Base-by-base conservation (phyloP, 2,113 vertebrate genomes). In the Scatophagus argus region DNA sequence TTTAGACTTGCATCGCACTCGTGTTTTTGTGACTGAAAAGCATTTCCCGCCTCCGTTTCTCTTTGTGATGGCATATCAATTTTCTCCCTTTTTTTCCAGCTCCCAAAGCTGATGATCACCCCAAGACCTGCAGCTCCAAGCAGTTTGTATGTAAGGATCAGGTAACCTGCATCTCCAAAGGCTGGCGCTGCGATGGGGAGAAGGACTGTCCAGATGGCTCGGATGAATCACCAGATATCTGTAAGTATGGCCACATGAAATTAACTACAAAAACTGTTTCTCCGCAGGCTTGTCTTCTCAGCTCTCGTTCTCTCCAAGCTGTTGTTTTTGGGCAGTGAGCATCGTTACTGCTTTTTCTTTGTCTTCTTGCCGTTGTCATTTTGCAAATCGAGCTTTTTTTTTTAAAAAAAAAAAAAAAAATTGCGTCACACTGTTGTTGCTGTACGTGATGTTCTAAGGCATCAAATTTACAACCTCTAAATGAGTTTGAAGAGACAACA, bases 101-200 rank as follows among this genome's bases (percentile, higher is more conserved):
- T 86, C 94, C 96, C 71, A 90, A 89, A 89, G n/a, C 69, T 11
- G 86, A 91, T 1, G 81, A 85, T 49, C 84, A 75, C 21, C 85
- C 91, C 52, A 98, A 96, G 94, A 99, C 97, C 16, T 99, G 98
- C 94, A 99, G 96, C 93, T 95, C 97, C 16, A 98, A 97, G 92
- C 97, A 99, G 92, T 99, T 99, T 95, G 96, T 96, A 63, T 99
- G 98, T 87, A 98, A 96, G 94, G 98, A 99, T 92, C 96, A 97
- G 91, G 94, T 97, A 64, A 99, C 97, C 52, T 99, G 98, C 87
- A 97, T 99, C 89, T 99, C 98, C 27, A 99, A 97, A 93, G 97
- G 98, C 88, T 99, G 98, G 98, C 94, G 97, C 64, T 99, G 98
- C 63, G 98, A 99, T 14, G 97, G 96, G 16, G 98, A 99, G 86